Evolutionary conservation across 2,888 invertebrate genomes (phyloP).

Genomic region (Melipona beecheii): DNA sequence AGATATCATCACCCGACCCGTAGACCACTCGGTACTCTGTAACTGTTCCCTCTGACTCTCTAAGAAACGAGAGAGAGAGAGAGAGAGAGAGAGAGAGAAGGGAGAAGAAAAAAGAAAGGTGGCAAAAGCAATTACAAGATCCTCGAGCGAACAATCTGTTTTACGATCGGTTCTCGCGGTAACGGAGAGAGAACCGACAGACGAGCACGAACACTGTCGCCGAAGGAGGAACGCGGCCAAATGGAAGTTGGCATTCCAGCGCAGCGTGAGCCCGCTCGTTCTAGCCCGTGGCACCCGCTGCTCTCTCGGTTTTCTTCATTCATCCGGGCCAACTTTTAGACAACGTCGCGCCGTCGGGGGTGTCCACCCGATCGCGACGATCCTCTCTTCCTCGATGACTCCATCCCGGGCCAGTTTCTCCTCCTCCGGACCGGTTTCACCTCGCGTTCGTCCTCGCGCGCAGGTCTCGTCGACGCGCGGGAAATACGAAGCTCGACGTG

Average conservation of each 20-base stretch:
- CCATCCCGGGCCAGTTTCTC: conserved; percentile 58
- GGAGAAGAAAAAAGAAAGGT: no score
- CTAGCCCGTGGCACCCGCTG: conserved; percentile 58
- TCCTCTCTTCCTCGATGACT: conserved; percentile 69
- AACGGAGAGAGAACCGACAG: conserved; percentile 1
- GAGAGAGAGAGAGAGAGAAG: neutral
- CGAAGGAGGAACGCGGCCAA: conserved; percentile 59
- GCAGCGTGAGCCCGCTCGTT: conserved; percentile 68
- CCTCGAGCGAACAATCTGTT: conserved; percentile 27
- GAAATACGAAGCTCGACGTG: neutral
- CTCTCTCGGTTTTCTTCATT: conserved; percentile 45
- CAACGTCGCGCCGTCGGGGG: conserved; percentile 67
- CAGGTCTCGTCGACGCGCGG: neutral
- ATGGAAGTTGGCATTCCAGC: conserved; percentile 74
- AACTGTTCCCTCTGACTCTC: neutral
- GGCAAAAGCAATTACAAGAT: neutral
- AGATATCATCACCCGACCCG: neutral
- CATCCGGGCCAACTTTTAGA: conserved; percentile 65
- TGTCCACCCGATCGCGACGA: conserved; percentile 60
- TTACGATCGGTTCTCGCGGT: conserved; percentile 31
- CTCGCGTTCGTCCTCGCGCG: conserved; percentile 9
- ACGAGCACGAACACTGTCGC: conserved; percentile 58
- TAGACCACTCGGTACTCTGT: neutral
- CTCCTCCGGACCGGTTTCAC: conserved; percentile 51
- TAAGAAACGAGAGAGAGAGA: neutral